Base-by-base conservation (phyloP, 1,140 invertebrate genomes). In the Habropoda laboriosa region DNA sequence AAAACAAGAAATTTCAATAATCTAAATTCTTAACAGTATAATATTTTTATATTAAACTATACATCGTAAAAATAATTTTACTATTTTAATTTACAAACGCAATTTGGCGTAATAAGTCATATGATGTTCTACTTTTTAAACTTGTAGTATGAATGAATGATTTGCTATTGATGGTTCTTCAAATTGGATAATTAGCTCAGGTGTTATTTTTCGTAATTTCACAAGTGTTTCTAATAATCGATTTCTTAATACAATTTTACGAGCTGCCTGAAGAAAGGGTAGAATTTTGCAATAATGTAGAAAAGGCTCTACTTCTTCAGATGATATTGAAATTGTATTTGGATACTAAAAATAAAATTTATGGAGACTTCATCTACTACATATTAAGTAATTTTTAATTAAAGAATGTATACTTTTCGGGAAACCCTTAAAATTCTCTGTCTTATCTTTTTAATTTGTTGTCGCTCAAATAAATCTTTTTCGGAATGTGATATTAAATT, bases 371-470 rank as follows among this genome's bases (percentile, higher is more conserved):
- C 10, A 70, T 70, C 24, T 27, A 38, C 21, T 24, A 63, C 27
- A 21, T 6, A 8, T 3, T 38, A 45, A 35, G 1, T 40, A 32
- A 30, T 27, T 32, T 16, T 0, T 18, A 71, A 60, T 60, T 47
- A 12, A 30, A 61, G 10, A 38, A 32, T 57, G 0, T 18, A 10
- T 51, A 71, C 75, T n/a, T 60, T 58, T 16, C 42, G 55, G 18
- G 67, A 49, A 49, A 6, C 10, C 12, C 75, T 42, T 13, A 78
- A 61, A 32, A 78, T 78, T 40, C 66, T 71, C 13, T 71, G 75
- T 5, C 21, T 78, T 30, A 40, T 40, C 2, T 71, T 24, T 24
- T 38, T 30, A 49, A 1, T 4, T 18, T 32, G 32, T 24, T 51
- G 18, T 71, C 38, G 42, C 21, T 70, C 64, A 38, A 58, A 35